A percentile compares a stretch with the other conserved stretches of the same genome.
Conservation (phyloP, 2,113 vertebrate species). For the Falcunculus frontatus region DNA sequence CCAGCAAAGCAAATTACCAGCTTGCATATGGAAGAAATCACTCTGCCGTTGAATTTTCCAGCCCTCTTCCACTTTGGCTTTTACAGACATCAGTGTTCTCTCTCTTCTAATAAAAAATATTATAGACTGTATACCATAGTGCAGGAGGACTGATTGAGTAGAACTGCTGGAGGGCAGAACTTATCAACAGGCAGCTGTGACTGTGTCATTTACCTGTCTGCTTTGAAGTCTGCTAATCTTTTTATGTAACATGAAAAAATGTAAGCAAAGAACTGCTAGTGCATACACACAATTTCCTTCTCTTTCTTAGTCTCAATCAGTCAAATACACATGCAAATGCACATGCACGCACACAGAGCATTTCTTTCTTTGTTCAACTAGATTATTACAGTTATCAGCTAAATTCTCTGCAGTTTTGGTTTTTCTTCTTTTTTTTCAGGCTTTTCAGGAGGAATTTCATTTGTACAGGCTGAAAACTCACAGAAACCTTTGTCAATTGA, state of each 20-base stretch:
- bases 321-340: background rate
- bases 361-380: background rate
- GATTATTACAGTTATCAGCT: background rate
- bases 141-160: background rate
- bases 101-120: background rate
- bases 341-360: background rate
- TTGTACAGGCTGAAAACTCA: background rate
- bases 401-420: background rate
- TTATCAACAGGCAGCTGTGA: background rate
- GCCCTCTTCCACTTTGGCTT: background rate
- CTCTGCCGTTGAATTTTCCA: background rate
- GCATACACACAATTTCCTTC: background rate
- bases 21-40: background rate
- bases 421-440: background rate
- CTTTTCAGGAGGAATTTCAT: background rate
- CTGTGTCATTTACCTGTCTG: background rate
- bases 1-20: conserved; percentile 12
- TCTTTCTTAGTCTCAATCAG: background rate
- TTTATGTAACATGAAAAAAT: background rate
- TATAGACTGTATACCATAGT: background rate
- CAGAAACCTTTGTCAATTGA: background rate
- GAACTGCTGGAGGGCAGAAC: background rate
- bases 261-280: background rate
- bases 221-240: background rate
- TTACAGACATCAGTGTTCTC: background rate